Evolutionary conservation across 2,888 invertebrate species (phyloP), one percentile per base, ranked within the genome.

Genomic region (Biston betularia): DNA sequence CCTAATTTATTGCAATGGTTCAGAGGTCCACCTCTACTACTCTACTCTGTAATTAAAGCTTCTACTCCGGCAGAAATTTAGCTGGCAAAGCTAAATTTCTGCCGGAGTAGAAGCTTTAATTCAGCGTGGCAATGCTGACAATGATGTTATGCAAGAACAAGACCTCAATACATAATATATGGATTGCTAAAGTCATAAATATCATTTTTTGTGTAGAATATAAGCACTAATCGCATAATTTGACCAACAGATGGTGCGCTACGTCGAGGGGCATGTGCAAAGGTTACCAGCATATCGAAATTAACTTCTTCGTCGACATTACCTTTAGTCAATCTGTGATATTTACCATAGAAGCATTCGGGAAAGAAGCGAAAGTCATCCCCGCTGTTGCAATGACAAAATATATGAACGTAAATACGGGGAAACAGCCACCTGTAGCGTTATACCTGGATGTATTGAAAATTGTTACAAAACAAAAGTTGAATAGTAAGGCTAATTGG

Each of bases 261-360:
- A 75, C 76, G 0, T 57, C 75, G 0, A 44, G 40, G 0, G 55
- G 38, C 0, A 44, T 82, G 1, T 88, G 88, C 71, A 73, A 71
- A 49, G 77, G 77, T 0, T 74, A 73, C 14, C 78, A 82, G 4
- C 71, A 65, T 24, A 7, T 83, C 0, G 76, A 85, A 38, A 79
- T 86, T 2, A 71, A 82, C 12, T 86, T 86, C 58, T 80, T 72
- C 44, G 75, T 86, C 0, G 79, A 80, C 24, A 77, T 86, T 14
- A 10, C 40, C 0, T 84, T 81, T 48, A 11, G 24, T 1, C 15
- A n/a, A 59, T 49, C 0, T 35, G 63, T 10, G 53, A 77, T 0
- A 61, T 83, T 81, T 50, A 59, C 60, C 0, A 65, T 84, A 0
- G 54, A 63, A 0, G 83, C 76, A 0, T 84, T 80, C 50, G 86